A percentile compares a stretch with the other conserved stretches of the same genome.
phyloP scores from a whole-genome alignment of 2,113 vertebrate genomes.

The Rhinoderma darwinii region DNA sequence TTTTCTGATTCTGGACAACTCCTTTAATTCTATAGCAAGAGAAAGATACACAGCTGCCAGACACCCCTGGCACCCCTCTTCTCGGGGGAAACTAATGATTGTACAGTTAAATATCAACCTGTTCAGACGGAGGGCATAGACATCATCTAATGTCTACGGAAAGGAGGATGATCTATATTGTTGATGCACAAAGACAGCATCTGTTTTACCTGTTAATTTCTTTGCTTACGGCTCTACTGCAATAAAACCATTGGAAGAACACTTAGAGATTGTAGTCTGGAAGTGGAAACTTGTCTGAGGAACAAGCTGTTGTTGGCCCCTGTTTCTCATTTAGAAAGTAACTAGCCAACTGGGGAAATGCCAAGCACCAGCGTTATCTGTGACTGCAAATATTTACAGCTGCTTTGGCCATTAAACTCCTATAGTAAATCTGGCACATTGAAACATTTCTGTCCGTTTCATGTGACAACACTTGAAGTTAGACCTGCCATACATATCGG shows the following conservation, averaged over 20 bases:
- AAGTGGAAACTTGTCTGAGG: neutral
- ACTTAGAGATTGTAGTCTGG: neutral
- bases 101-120: neutral
- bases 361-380: slow-evolving; percentile 9
- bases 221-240: neutral
- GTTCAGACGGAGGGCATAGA: neutral
- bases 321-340: neutral
- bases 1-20: no score
- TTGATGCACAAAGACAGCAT: neutral
- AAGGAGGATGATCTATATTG: neutral
- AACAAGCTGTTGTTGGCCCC: slow-evolving; percentile 32
- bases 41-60: neutral
- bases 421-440: slow-evolving; percentile 14
- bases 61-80: neutral
- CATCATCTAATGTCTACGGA: neutral
- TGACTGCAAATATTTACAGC: slow-evolving; percentile 25
- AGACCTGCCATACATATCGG: no score
- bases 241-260: neutral
- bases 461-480: slow-evolving; percentile 2
- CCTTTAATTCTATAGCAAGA: no score
- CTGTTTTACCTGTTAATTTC: neutral
- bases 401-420: neutral
- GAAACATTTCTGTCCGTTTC: neutral
- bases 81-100: no score
- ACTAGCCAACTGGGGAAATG: slow-evolving; percentile 31